Base-by-base conservation (phyloP, 2,888 invertebrate genomes). In the Lomographa bimaculata region DNA sequence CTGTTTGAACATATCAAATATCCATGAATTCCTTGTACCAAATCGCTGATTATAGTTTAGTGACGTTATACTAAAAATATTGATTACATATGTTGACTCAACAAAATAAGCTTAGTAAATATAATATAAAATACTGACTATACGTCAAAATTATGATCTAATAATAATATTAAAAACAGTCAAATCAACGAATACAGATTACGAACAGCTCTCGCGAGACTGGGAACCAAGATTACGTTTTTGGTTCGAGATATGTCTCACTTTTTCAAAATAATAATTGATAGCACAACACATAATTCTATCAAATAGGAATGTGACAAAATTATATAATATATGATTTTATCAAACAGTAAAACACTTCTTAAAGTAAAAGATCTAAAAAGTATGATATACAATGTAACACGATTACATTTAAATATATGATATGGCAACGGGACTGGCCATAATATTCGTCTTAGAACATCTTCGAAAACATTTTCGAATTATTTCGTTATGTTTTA, bases 251-350 rank as follows among this genome's bases (percentile, higher is more conserved):
- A 45, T 29, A 52, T 48, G 43, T 55, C 59, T 43, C 44, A 39
- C 24, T 19, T 41, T 33, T 7, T 8, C 26, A 20, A 26, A 26
- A 11, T n/a, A 8, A 2, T 8, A 19, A 10, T 38, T 16, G 8
- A 11, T 14, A 14, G 14, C 2, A 56, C 43, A 58, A 60, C 57
- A 57, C 54, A 64, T 56, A 57, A 48, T 54, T 57, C 60, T 65
- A 67, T 40, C 44, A 61, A 68, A 68, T 69, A 71, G 77, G 77
- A 78, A 78, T 78, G 78, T 78, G 54, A 60, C 59, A 61, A 27
- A 35, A 37, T 20, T 35, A 30, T 26, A 33, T 6, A 34, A 32
- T 23, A 47, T 25, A 28, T 42, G 42, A 43, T 59, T 59, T 44
- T 59, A 67, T 62, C 50, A 70, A 69, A 66, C 49, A 39, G 55